These are phyloP conservation scores for Podiceps cristatus DNA, from an alignment of 2,113 vertebrate genomes.

Conservation along the genomic window DNA sequence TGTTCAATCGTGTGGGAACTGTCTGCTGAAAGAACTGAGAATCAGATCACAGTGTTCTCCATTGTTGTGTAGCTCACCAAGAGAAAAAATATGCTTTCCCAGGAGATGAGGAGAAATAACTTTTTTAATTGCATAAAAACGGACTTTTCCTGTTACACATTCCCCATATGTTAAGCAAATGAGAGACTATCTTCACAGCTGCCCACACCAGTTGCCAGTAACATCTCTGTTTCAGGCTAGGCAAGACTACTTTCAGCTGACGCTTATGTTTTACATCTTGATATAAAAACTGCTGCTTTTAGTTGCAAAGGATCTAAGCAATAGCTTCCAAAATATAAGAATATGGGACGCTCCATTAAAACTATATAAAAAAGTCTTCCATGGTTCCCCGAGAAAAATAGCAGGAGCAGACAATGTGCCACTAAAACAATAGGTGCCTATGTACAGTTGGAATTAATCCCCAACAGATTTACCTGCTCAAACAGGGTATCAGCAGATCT, in stretches of 20 bases:
- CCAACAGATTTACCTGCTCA: not conserved
- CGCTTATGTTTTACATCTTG: not conserved
- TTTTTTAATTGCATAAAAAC: not conserved
- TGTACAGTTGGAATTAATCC: not conserved
- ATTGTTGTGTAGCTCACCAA: not conserved
- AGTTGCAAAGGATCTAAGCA: not conserved
- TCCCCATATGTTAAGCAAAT: not conserved
- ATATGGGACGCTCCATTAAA: not conserved
- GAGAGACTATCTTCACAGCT: not conserved
- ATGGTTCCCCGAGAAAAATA: not conserved
- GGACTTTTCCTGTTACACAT: not conserved
- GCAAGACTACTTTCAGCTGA: not conserved
- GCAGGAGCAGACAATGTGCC: not conserved
- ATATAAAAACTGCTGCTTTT: not conserved
- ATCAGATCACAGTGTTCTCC: not conserved
- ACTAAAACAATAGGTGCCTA: not conserved
- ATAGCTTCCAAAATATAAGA: not conserved
- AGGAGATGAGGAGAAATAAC: not conserved
- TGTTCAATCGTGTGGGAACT: not conserved
- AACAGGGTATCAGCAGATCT: not conserved
- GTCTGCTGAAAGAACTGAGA: not conserved
- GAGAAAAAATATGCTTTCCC: not conserved
- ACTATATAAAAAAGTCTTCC: not conserved
- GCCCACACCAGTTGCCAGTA: not conserved
- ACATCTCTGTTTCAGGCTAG: not conserved